A percentile compares a stretch with the other conserved stretches of the same genome.
These are phyloP conservation scores for Tricholauxania praeusta DNA, from an alignment of 2,888 invertebrate species.

Conservation along the genomic window DNA sequence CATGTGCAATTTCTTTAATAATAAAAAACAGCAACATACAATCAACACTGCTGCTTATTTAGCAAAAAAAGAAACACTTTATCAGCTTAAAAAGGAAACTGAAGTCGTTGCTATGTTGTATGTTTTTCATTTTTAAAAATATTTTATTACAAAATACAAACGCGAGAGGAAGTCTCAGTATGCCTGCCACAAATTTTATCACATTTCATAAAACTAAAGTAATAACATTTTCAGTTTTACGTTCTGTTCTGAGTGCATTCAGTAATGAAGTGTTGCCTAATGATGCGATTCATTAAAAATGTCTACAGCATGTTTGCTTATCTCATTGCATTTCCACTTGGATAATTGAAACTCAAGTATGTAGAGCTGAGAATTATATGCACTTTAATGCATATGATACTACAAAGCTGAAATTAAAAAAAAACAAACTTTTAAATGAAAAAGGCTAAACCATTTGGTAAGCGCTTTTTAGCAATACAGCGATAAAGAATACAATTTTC, in stretches of 20 bases:
- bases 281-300: slow-evolving; percentile 14
- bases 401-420: too few relatives aligned
- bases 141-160: background rate
- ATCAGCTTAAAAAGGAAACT: slow-evolving; percentile 21
- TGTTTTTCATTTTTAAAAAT: too few relatives aligned
- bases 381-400: too few relatives aligned
- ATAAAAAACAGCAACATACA: too few relatives aligned
- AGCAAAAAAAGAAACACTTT: background rate
- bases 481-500: too few relatives aligned
- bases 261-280: slow-evolving; percentile 6
- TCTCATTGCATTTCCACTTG: slow-evolving; percentile 25
- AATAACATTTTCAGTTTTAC: too few relatives aligned
- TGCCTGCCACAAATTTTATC: background rate
- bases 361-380: slow-evolving; percentile 1
- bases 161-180: slow-evolving; percentile 2
- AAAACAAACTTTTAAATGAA: too few relatives aligned
- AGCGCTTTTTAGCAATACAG: too few relatives aligned
- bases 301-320: slow-evolving; percentile 14
- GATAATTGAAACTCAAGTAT: slow-evolving; percentile 28
- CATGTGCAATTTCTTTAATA: too few relatives aligned
- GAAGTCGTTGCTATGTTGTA: background rate
- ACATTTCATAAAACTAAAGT: background rate
- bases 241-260: background rate
- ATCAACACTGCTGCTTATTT: background rate
- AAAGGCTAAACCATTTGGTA: too few relatives aligned